A percentile compares a stretch with the other conserved stretches of the same genome.
These are phyloP conservation scores for Oscheius sp. DNA, from an alignment of 1,140 invertebrate species.

Conservation along the genomic window DNA sequence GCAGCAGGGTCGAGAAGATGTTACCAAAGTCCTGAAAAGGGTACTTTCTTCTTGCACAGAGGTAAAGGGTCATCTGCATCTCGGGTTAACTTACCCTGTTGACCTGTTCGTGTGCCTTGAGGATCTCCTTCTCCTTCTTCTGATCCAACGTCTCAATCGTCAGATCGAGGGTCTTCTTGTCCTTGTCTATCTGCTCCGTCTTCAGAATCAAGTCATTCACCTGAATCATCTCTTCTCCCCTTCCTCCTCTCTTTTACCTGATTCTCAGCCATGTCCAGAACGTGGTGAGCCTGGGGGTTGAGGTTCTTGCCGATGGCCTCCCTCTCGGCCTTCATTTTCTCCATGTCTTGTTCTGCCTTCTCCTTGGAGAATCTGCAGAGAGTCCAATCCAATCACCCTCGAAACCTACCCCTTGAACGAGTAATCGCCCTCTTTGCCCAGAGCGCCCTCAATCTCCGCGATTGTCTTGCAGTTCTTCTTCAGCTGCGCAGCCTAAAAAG, in stretches of 20 bases:
- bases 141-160: constrained; percentile 34
- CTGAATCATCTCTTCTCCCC: constrained; percentile 6
- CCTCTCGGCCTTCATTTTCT: constrained; percentile 46
- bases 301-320: constrained; percentile 44
- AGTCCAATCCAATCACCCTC: not conserved
- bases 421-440: not conserved
- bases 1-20: constrained; percentile 86
- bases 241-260: not conserved
- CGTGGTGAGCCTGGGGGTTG: constrained; percentile 6
- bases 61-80: not conserved
- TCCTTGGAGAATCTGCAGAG: constrained; percentile 10
- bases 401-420: constrained; percentile 1
- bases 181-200: constrained; percentile 1
- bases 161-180: constrained; percentile 28
- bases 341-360: constrained; percentile 41
- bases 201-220: constrained; percentile 27
- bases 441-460: not conserved
- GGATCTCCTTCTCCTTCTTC: constrained; percentile 41
- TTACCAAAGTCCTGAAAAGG: constrained; percentile 82
- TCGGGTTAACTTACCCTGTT: constrained; percentile 33
- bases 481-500: not conserved
- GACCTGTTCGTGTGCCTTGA: constrained; percentile 25
- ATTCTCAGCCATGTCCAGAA: constrained; percentile 1
- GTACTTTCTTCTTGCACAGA: no score
- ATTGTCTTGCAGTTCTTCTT: not conserved